These are phyloP conservation scores for Tetropium fuscum DNA, from an alignment of 2,888 invertebrate species.

Conservation along the genomic window DNA sequence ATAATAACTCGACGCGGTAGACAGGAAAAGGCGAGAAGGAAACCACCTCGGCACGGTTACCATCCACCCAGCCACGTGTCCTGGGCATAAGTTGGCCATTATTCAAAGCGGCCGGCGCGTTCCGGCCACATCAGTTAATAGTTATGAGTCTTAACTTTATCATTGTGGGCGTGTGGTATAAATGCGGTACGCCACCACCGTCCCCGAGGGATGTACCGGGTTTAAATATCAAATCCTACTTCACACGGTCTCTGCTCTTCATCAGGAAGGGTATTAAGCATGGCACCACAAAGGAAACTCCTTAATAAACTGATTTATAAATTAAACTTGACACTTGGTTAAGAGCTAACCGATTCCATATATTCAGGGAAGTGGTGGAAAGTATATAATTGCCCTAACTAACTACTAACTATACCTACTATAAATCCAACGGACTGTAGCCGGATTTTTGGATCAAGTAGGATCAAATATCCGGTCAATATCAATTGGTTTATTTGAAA, in stretches of 20 bases:
- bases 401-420: too few species aligned
- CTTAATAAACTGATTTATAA: too few species aligned
- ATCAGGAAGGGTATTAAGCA: constrained; percentile 9
- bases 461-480: too few species aligned
- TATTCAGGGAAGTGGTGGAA: too few species aligned
- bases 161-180: constrained; percentile 55
- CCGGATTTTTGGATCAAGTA: too few species aligned
- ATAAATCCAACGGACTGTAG: too few species aligned
- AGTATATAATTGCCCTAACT: too few species aligned
- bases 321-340: too few species aligned
- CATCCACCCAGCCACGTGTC: constrained; percentile 56
- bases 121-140: constrained; percentile 57
- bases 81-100: constrained; percentile 56
- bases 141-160: constrained; percentile 60
- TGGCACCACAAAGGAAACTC: too few species aligned
- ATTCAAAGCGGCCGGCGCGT: constrained; percentile 56
- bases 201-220: constrained; percentile 19
- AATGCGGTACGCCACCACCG: constrained; percentile 34
- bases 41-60: constrained; percentile 40
- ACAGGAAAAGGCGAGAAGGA: constrained; percentile 34
- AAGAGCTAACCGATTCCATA: too few species aligned
- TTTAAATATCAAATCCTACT: constrained; percentile 23
- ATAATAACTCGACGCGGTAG: constrained; percentile 29
- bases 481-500: too few species aligned
- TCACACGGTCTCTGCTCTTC: constrained; percentile 12